Evolutionary conservation across 2,888 invertebrate species (phyloP).

Genomic region (Brachycybe producta): DNA sequence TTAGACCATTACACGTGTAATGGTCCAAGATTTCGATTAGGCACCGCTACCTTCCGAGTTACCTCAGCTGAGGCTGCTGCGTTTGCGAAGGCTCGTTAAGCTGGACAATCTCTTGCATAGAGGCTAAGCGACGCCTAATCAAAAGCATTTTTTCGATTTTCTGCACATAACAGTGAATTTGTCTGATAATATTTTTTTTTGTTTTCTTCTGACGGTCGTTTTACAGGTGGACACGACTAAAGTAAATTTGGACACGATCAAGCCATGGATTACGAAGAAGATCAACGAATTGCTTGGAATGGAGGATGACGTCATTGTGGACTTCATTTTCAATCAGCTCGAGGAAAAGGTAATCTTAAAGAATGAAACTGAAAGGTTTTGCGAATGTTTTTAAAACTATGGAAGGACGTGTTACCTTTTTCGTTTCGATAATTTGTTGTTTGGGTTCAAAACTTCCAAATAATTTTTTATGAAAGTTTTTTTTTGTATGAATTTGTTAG

Average conservation of each 20-base stretch:
- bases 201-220: too few species aligned
- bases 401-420: not conserved
- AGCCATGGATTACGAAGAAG: slow-evolving; percentile 97
- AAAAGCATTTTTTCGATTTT: slow-evolving; percentile 16
- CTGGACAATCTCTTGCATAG: too few species aligned
- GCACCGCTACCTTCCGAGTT: too few species aligned
- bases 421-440: too few species aligned
- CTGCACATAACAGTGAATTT: slow-evolving; percentile 2
- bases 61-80: too few species aligned
- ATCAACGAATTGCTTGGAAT: slow-evolving; percentile 91
- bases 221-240: slow-evolving; percentile 90
- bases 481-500: not conserved
- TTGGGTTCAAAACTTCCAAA: not conserved
- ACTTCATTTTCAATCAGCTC: slow-evolving; percentile 96
- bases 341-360: slow-evolving; percentile 71
- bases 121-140: too few species aligned
- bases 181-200: not conserved
- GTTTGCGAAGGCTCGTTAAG: too few species aligned
- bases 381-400: not conserved
- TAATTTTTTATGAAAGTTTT: not conserved
- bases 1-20: too few species aligned
- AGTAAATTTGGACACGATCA: slow-evolving; percentile 92
- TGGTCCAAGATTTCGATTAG: too few species aligned
- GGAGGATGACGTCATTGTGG: slow-evolving; percentile 97
- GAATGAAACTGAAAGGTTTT: too few species aligned